phyloP scores from a whole-genome alignment of 2,797 vertebrate genomes.

The Pseudochirops corinnae region DNA sequence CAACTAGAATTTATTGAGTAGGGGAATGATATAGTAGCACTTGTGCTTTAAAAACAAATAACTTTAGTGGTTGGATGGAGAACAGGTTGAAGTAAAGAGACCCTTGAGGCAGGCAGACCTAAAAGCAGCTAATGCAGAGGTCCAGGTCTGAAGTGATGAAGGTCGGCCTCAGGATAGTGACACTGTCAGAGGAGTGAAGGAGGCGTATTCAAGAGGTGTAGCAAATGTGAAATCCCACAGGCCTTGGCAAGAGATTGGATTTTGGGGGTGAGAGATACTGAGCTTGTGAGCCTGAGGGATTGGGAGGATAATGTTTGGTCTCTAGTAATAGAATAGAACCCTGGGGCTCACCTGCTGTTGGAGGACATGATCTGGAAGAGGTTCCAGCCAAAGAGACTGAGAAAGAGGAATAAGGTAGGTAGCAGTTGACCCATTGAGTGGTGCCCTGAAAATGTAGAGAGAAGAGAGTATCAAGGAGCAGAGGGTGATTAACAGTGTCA shows the following conservation, averaged over 20 bases:
- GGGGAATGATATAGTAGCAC: neutral
- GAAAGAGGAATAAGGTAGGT: neutral
- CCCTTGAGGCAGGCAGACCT: neutral
- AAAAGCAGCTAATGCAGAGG: neutral
- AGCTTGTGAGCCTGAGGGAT: neutral
- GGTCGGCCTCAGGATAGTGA: neutral
- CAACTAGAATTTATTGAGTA: neutral
- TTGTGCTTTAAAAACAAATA: neutral
- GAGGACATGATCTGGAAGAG: neutral
- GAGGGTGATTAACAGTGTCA: neutral
- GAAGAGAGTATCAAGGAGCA: neutral
- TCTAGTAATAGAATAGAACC: neutral
- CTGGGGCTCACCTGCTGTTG: neutral
- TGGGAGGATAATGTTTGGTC: neutral
- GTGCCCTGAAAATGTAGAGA: neutral
- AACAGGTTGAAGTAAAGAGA: neutral
- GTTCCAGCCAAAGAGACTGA: neutral
- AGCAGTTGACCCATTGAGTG: neutral
- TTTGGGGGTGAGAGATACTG: too few relatives aligned
- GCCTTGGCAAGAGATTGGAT: neutral
- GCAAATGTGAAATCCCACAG: neutral
- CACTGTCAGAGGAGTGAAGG: neutral
- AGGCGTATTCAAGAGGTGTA: neutral
- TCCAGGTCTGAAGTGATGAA: neutral
- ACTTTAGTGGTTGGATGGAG: neutral